Evolutionary conservation across 2,888 invertebrate species (phyloP).

Genomic region (Dermolepida albohirtum): DNA sequence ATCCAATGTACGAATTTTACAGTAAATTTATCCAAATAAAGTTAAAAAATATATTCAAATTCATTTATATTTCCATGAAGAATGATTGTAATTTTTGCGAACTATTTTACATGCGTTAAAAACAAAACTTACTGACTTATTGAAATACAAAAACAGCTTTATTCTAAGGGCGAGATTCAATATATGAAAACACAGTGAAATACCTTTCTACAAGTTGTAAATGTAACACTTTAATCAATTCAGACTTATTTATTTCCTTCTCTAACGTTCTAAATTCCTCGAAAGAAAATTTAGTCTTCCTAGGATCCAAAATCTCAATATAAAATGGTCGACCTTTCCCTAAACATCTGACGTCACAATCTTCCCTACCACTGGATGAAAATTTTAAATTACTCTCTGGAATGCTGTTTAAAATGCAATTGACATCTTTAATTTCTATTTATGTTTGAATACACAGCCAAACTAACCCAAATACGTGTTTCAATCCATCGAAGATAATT

Average conservation of each 20-base stretch:
- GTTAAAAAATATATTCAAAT: too few species aligned
- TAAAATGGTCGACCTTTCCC: conserved; percentile 94
- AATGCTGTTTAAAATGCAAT: conserved; percentile 47
- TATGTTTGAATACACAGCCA: neutral
- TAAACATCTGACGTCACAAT: conserved; percentile 95
- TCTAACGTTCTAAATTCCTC: conserved; percentile 70
- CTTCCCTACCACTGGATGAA: conserved; percentile 94
- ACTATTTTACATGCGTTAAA: too few species aligned
- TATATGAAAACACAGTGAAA: conserved; percentile 13
- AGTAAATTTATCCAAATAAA: too few species aligned
- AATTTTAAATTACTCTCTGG: conserved; percentile 70
- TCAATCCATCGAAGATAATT: conserved; percentile 78
- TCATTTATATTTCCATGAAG: too few species aligned
- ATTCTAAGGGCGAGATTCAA: too few species aligned
- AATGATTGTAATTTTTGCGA: too few species aligned
- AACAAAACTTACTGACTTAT: too few species aligned
- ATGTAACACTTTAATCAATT: conserved; percentile 71
- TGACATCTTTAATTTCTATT: conserved; percentile 2
- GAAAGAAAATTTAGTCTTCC: conserved; percentile 66
- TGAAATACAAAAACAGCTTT: too few species aligned
- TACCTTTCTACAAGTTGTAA: conserved; percentile 75
- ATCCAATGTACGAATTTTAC: too few species aligned
- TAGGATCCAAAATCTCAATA: conserved; percentile 82
- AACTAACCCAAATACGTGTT: conserved; percentile 70
- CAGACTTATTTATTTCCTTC: conserved; percentile 69